Evolutionary conservation across 2,797 vertebrate genomes (phyloP).

Genomic region (Botia kubotai): DNA sequence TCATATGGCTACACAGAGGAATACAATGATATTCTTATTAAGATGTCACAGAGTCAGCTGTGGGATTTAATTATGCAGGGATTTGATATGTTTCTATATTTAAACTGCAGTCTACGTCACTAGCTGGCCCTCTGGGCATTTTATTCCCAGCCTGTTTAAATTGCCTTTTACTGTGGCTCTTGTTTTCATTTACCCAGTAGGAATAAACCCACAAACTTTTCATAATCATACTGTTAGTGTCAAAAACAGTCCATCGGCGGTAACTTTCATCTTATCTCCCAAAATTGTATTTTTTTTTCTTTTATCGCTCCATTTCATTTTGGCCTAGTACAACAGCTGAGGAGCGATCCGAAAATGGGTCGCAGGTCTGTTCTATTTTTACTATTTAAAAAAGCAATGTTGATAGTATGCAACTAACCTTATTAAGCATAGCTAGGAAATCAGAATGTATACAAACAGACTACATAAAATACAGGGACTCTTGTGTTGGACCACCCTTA

Average conservation of each 20-base stretch:
- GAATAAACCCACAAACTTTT: background rate
- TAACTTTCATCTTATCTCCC: background rate
- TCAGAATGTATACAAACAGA: too few relatives aligned
- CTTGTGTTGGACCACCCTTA: too few relatives aligned
- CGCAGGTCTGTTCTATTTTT: too few relatives aligned
- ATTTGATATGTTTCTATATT: conserved; percentile 48
- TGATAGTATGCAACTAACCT: too few relatives aligned
- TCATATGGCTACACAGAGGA: conserved; percentile 39
- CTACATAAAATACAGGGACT: too few relatives aligned
- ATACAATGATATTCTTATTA: conserved; percentile 43
- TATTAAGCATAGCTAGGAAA: too few relatives aligned
- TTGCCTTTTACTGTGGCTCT: conserved; percentile 7
- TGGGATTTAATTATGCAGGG: conserved; percentile 50
- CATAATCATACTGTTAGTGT: background rate
- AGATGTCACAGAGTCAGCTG: conserved; percentile 33
- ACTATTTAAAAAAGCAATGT: too few relatives aligned
- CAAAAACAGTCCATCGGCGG: background rate
- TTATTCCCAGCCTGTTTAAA: conserved; percentile 22
- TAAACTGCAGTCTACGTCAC: conserved; percentile 32
- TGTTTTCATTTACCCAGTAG: conserved; percentile 16
- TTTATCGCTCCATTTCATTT: too few relatives aligned
- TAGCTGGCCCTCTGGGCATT: conserved; percentile 7
- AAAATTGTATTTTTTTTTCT: background rate
- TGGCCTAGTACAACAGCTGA: too few relatives aligned
- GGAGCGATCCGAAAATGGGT: too few relatives aligned